Evolutionary conservation across 2,113 vertebrate genomes (phyloP).

Genomic region (Pelvicachromis taeniatus): DNA sequence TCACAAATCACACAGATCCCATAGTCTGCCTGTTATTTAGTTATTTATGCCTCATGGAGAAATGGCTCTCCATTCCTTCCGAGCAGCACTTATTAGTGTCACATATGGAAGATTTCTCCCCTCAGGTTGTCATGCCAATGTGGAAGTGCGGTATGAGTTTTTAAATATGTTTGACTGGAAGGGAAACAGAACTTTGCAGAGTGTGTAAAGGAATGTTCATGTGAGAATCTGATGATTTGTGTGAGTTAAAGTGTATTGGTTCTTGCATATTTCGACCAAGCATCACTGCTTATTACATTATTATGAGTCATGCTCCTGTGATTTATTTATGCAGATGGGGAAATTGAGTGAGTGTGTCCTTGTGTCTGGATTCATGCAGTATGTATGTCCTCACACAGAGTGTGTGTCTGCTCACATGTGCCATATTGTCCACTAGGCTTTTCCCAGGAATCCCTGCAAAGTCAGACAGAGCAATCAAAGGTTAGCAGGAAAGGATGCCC

Average conservation of each 20-base stretch:
- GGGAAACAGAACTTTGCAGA: conserved; percentile 6
- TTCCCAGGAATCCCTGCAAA: conserved; percentile 13
- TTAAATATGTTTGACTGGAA: conserved; percentile 50
- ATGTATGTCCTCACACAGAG: neutral
- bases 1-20: conserved; percentile 51
- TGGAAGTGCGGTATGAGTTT: conserved; percentile 36
- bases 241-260: neutral
- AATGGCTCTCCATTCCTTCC: conserved; percentile 31
- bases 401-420: neutral
- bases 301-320: neutral
- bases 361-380: neutral
- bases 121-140: conserved; percentile 50
- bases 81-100: conserved; percentile 60
- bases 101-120: conserved; percentile 56
- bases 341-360: neutral
- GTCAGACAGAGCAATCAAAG: conserved; percentile 4
- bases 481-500: conserved; percentile 15
- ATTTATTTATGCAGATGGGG: neutral
- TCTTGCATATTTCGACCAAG: neutral
- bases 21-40: conserved; percentile 39
- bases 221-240: neutral
- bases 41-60: conserved; percentile 57
- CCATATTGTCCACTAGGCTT: neutral
- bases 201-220: neutral
- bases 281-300: conserved; percentile 13